Conservation (phyloP, 1,140 invertebrate genomes). For the Bombus affinis region DNA sequence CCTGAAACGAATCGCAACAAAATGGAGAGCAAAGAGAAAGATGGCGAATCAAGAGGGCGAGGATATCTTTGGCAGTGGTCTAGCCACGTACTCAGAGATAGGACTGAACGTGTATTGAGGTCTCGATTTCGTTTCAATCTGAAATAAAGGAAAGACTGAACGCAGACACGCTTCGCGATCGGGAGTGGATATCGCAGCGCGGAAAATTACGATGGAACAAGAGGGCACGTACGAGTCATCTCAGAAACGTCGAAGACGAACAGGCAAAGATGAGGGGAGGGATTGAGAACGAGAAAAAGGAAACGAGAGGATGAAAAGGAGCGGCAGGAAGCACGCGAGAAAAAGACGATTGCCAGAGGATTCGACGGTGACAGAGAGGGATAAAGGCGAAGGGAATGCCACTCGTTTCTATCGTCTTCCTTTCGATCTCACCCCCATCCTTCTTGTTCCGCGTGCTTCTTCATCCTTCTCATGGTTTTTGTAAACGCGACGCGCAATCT, state of each 20-base stretch:
- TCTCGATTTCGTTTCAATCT: constrained; percentile 70
- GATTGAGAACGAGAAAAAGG: not conserved
- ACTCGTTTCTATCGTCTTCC: constrained; percentile 47
- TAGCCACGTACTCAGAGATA: constrained; percentile 47
- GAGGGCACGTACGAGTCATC: constrained; percentile 53
- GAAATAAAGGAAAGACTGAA: constrained; percentile 70
- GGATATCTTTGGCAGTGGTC: constrained; percentile 42
- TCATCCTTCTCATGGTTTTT: constrained; percentile 35
- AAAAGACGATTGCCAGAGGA: constrained; percentile 40
- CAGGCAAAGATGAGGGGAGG: not conserved
- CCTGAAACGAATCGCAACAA: not conserved
- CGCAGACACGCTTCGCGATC: constrained; percentile 64
- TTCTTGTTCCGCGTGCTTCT: constrained; percentile 11
- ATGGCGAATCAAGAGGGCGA: constrained; percentile 29
- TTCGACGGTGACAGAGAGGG: constrained; percentile 65
- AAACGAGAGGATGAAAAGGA: not conserved
- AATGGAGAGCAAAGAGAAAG: constrained; percentile 3
- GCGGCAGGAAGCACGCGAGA: constrained; percentile 2
- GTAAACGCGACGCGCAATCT: constrained; percentile 44
- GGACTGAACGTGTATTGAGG: constrained; percentile 60
- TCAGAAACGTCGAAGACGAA: constrained; percentile 18
- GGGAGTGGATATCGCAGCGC: constrained; percentile 62
- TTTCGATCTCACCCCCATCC: constrained; percentile 24
- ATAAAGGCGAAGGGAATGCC: constrained; percentile 40
- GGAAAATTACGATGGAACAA: constrained; percentile 65